Evolutionary conservation across 2,888 invertebrate genomes (phyloP).

Genomic region (Oscheius sp.): DNA sequence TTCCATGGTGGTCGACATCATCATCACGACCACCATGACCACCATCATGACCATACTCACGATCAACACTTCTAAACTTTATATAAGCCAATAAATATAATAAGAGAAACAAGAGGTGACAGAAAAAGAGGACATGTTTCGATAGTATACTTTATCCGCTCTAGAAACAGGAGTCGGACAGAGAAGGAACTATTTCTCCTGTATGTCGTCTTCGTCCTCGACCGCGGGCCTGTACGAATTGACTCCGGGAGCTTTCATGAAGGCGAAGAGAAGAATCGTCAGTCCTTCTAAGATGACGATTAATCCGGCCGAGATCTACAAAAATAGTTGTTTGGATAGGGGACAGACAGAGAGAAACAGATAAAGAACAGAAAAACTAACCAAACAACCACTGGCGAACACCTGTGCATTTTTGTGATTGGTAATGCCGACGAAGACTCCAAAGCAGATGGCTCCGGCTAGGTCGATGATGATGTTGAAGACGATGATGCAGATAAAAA

Average conservation of each 20-base stretch:
- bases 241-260: constrained; percentile 19
- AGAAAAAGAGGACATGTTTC: neutral
- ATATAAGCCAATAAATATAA: neutral
- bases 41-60: neutral
- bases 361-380: neutral
- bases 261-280: neutral
- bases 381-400: constrained; percentile 12
- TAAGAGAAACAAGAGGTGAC: neutral
- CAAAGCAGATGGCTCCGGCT: neutral
- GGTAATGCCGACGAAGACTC: neutral
- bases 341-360: neutral
- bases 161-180: neutral
- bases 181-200: neutral
- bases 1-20: too few species aligned
- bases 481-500: constrained; percentile 14
- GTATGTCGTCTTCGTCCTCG: neutral
- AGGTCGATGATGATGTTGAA: constrained; percentile 18
- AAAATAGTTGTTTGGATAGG: neutral
- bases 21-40: neutral
- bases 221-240: neutral
- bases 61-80: neutral
- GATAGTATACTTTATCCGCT: too few species aligned
- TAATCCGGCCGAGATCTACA: neutral
- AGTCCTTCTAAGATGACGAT: neutral
- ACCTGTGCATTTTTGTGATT: neutral